Base-by-base conservation (phyloP, 2,888 invertebrate genomes). In the Drosophila villosipedis region DNA sequence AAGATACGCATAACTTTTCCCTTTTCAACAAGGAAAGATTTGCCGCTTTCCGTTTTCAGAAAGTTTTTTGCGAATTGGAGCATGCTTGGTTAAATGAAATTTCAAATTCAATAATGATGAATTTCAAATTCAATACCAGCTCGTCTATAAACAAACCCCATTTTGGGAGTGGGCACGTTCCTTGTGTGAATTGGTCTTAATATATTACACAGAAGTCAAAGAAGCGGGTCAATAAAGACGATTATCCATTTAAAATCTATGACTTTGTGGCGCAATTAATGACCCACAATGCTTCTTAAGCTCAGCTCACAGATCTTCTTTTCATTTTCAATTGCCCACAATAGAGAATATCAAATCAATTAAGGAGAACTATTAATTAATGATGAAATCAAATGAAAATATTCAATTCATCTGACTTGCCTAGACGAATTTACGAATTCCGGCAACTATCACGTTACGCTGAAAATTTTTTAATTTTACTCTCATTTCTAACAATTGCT, bases 241-340 rank as follows among this genome's bases (percentile, higher is more conserved):
- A 80, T 84, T 84, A 84, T 87, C 87, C 87, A 84, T 80, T 84
- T 87, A 74, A 84, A 84, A 80, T 76, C 73, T 72, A 76, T 73
- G 81, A 70, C 76, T 82, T 82, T 61, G 82, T 50, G 58, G 62
- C 65, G 57, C 78, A 73, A 78, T 78, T 78, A 78, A 78, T 78
- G 78, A 78, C 78, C 78, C 78, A 73, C 78, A 78, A 81, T 77
- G 50, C 67, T 47, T 57, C 57, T 50, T 57, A 60, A 47, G 52
- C 62, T 37, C 58, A 41, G 41, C 55, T 43, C 49, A 19, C 39
- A 41, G 30, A 35, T n/a, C 59, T 72, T 53, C 66, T 62, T 54
- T 63, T 63, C 57, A 61, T 64, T 79, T 68, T 68, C 83, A 83
- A 80, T 80, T 80, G 80, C 50, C 50, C 68, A 66, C 80, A 80